Evolutionary conservation across 1,140 invertebrate genomes (phyloP), one percentile per base, ranked within the genome.

Genomic region (Potamilus streckersoni): DNA sequence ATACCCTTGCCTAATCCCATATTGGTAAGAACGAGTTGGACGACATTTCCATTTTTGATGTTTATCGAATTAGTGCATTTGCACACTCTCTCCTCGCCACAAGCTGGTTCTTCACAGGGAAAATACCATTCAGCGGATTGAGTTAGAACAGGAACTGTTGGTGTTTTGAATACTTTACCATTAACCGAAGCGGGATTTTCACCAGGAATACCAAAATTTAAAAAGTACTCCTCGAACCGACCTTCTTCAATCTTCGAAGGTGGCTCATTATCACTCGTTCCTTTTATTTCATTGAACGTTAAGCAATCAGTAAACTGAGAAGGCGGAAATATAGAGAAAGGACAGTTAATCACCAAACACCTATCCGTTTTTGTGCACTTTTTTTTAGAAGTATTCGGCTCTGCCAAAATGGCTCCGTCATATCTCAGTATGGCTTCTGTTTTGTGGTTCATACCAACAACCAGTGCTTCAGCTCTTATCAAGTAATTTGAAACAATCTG

Each of bases 401-500:
- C 79, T 58, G 67, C 61, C 0, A 78, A 72, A 3, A 73, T 56
- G 0, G 94, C 93, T 1, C 93, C 93, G 71, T 94, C 91, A 83
- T 97, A 98, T 69, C 94, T 93, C 12, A 97, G 86, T 68, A 97
- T 93, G 8, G 94, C 95, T 15, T 80, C 79, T 14, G 80, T 82
- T 61, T 59, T 72, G 23, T 82, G 79, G 1, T 71, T 69, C 14
- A 23, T 62, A 12, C 55, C 77, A 15, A 67, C 64, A 59, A 83
- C 82, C 23, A 87, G 71, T n/a, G 82, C 83, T 23, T 79, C 63
- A 5, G 95, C 94, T 55, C 94, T 91, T 58, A 97, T 94, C 95
- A 95, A 97, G 87, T 97, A 98, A 71, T 86, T 95, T 57, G 91
- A 92, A 5, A 94, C 91, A 1, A 92, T 84, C 75, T 94, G 93